A percentile compares a stretch with the other conserved stretches of the same genome.
Evolutionary conservation across 1,140 invertebrate genomes (phyloP).

Genomic region (Oreohelix idahoensis): DNA sequence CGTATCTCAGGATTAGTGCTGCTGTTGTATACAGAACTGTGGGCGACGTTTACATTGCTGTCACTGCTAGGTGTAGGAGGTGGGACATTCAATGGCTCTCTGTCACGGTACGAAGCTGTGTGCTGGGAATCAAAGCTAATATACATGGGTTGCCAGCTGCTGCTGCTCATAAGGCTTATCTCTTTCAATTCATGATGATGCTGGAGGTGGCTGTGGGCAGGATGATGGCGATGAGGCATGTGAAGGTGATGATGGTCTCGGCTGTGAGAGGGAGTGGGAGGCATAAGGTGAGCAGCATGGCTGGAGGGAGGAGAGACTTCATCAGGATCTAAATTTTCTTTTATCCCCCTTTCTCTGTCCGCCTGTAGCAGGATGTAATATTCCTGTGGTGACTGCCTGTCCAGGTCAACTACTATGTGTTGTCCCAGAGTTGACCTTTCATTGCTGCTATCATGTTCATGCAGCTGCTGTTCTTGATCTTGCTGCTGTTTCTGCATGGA

Average conservation of each 20-base stretch:
- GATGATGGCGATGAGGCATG: constrained; percentile 9
- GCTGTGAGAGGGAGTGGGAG: constrained; percentile 18
- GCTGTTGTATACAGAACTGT: constrained; percentile 14
- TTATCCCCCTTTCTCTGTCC: constrained; percentile 23
- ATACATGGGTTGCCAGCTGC: constrained; percentile 11
- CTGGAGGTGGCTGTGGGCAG: constrained; percentile 15
- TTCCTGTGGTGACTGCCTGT: neutral
- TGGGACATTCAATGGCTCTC: constrained; percentile 3
- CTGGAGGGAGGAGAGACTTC: neutral
- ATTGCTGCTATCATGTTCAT: neutral
- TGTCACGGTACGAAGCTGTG: constrained; percentile 12
- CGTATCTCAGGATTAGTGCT: constrained; percentile 27
- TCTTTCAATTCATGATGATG: constrained; percentile 18
- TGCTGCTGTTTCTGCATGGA: constrained; percentile 29
- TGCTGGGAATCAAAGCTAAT: neutral
- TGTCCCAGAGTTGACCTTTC: neutral
- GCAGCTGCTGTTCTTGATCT: neutral
- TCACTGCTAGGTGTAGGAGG: neutral
- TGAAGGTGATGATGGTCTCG: constrained; percentile 7
- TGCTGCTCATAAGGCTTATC: neutral
- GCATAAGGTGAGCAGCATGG: neutral
- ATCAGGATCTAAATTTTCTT: neutral
- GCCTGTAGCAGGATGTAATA: neutral
- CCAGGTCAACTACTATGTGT: neutral
- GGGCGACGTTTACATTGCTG: neutral